These are phyloP conservation scores for Haliclona indistincta DNA, from an alignment of 37 sponge, comb jelly and placozoan species.

Conservation along the genomic window DNA sequence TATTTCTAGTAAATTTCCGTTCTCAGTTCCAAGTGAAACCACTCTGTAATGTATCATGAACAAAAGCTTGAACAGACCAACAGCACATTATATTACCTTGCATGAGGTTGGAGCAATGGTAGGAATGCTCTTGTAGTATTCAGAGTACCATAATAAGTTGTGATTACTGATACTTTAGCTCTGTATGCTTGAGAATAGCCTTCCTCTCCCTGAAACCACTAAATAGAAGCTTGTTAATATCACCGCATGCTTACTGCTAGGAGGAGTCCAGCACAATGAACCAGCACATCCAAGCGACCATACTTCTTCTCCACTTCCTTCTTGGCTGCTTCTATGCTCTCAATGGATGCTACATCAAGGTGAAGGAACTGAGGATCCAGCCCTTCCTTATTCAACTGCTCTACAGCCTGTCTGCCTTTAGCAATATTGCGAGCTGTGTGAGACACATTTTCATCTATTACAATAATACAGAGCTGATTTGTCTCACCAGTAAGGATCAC, in stretches of 20 bases:
- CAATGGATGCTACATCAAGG: constrained; percentile 36
- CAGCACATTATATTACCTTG: constrained; percentile 17
- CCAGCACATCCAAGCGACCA: constrained; percentile 43
- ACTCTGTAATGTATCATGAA: background rate
- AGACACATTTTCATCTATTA: too few species aligned
- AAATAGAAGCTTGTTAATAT: too few species aligned
- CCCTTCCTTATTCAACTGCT: constrained; percentile 38
- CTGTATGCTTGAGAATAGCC: background rate
- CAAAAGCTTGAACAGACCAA: too few species aligned
- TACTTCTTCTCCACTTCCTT: constrained; percentile 27
- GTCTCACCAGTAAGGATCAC: constrained; percentile 47
- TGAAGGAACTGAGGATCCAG: constrained; percentile 22
- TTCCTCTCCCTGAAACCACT: too few species aligned
- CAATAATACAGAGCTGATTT: too few species aligned
- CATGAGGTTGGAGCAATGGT: constrained; percentile 29
- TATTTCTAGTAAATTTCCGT: too few species aligned
- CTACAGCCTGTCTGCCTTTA: constrained; percentile 17
- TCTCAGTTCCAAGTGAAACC: too few species aligned
- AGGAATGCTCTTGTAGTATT: constrained; percentile 25
- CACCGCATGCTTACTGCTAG: constrained; percentile 9
- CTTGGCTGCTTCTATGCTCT: constrained; percentile 24
- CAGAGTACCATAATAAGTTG: constrained; percentile 30
- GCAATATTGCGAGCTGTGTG: constrained; percentile 16
- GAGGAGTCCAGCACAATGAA: constrained; percentile 35
- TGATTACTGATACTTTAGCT: constrained; percentile 3